These are phyloP conservation scores for Hypolimnas misippus DNA, from an alignment of 2,888 invertebrate species.

Conservation along the genomic window DNA sequence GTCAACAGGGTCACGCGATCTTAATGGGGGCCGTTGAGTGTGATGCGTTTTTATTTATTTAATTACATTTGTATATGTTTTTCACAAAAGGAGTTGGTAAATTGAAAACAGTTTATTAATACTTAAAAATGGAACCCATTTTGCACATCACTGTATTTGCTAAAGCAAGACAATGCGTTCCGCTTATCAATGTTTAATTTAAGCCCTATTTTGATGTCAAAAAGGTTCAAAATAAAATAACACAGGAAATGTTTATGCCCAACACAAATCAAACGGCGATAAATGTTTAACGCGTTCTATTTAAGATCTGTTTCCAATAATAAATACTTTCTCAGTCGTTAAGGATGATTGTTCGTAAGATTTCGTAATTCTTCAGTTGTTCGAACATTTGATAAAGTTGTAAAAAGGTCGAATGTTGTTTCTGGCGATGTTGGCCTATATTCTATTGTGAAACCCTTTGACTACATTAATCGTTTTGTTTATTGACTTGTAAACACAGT, in stretches of 20 bases:
- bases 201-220: rapidly evolving
- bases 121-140: constrained; percentile 26
- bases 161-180: constrained; percentile 12
- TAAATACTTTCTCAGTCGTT: constrained; percentile 63
- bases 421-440: constrained; percentile 25
- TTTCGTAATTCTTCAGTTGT: constrained; percentile 18
- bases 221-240: not conserved
- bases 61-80: no score
- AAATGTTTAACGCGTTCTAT: constrained; percentile 72
- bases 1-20: no score
- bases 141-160: constrained; percentile 48
- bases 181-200: not conserved
- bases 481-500: not conserved
- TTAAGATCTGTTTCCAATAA: constrained; percentile 70
- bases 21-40: no score
- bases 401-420: constrained; percentile 23
- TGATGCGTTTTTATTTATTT: no score
- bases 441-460: constrained; percentile 24
- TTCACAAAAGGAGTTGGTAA: no score
- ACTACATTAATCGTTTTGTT: constrained; percentile 24
- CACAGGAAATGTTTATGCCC: constrained; percentile 50
- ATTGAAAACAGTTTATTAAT: no score
- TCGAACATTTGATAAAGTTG: constrained; percentile 33
- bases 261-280: constrained; percentile 72
- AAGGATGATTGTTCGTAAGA: constrained; percentile 44